Evolutionary conservation across 2,797 vertebrate species (phyloP).

Genomic region (Chromis chromis): DNA sequence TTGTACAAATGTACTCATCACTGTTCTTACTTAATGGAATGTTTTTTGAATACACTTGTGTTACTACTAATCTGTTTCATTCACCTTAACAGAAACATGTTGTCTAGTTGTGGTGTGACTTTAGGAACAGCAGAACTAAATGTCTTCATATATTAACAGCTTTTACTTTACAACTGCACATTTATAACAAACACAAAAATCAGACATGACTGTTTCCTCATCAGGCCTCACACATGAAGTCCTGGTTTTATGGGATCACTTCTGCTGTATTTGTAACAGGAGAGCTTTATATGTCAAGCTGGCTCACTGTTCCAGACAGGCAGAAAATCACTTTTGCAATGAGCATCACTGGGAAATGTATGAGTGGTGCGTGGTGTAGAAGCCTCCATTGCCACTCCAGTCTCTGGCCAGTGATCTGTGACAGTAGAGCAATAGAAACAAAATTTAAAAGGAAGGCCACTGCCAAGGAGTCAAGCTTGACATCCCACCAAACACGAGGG

Average conservation of each 20-base stretch:
- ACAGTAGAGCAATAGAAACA: conserved; percentile 67
- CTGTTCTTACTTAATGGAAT: background rate
- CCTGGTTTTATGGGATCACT: conserved; percentile 40
- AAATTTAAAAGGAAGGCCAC: conserved; percentile 65
- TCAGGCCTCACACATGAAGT: conserved; percentile 37
- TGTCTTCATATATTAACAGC: too few species aligned
- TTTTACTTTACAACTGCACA: too few species aligned
- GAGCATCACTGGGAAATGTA: conserved; percentile 61
- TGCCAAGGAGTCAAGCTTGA: conserved; percentile 60
- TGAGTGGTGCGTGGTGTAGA: conserved; percentile 42
- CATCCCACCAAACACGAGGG: conserved; percentile 36
- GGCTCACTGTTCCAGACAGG: conserved; percentile 62
- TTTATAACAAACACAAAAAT: conserved; percentile 5
- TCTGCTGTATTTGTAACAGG: conserved; percentile 42
- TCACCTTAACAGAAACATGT: conserved; percentile 19
- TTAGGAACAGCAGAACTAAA: too few species aligned
- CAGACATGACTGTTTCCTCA: conserved; percentile 44
- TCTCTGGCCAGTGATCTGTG: conserved; percentile 68
- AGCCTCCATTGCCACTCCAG: conserved; percentile 46
- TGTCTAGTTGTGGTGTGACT: background rate
- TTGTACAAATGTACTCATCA: background rate
- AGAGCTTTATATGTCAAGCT: conserved; percentile 44
- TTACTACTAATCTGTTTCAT: conserved; percentile 5
- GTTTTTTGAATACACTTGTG: background rate
- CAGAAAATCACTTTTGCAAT: conserved; percentile 76